Base-by-base conservation (phyloP, 1,140 invertebrate species). In the Hirudo medicinalis region DNA sequence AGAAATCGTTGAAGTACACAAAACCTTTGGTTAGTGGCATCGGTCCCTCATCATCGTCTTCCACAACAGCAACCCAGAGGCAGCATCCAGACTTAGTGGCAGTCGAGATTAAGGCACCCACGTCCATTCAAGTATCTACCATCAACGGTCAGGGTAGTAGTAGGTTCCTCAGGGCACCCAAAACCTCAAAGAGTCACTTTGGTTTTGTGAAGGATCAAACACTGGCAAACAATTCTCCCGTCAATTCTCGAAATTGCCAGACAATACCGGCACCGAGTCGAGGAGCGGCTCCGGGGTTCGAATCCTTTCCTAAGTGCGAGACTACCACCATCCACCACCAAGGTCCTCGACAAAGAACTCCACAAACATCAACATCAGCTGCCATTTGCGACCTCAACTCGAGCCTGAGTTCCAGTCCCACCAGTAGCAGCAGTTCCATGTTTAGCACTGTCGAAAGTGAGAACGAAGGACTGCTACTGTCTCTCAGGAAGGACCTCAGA, bases 391-490 rank as follows among this genome's bases (percentile, higher is more conserved):
- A 63, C 22, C 19, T 25, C 57, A 63, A 63, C 19, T 49, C 43
- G 2, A 70, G 69, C 25, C 53, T 70, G 53, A 53, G 36, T 54
- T 54, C 69, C 36, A 70, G 69, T 25, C 69, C 49, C 0, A 70
- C 69, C 8, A 70, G 69, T 36, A 70, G 69, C 43, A 43, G 53
- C 36, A 70, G 69, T 25, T 70, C 69, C 43, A 49, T 70, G 32
- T 70, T 70, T 36, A 70, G 69, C 49, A 32, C 49, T 2, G n/a
- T 53, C 20, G 69, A 70, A 19, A 70, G 69, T 20, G 69, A 70
- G 43, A 49, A 36, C n/a, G 69, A 70, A 19, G 49, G 69, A n/a
- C 43, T 53, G 19, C 22, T 53, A 13, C 5, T 53, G 17, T 70
- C 69, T n/a, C 32, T 36, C 69, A 53, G 32, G 29, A 70, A 49